These are phyloP conservation scores for Litocranius walleri DNA, from an alignment of 2,113 vertebrate genomes.

Conservation along the genomic window DNA sequence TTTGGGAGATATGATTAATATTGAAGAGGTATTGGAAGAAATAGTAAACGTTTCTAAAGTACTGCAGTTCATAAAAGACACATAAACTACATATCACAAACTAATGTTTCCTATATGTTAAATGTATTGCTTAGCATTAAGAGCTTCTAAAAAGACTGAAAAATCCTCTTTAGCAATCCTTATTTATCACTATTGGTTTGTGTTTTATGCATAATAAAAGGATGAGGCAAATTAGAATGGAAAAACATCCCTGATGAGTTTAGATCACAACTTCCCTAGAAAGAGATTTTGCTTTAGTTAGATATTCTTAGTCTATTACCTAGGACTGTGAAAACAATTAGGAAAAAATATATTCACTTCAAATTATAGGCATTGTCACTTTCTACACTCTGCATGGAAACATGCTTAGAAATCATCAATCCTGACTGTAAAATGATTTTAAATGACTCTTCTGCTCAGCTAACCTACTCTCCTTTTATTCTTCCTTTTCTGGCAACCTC, in stretches of 20 bases:
- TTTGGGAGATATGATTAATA: not conserved
- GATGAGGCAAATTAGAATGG: not conserved
- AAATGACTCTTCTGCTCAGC: not conserved
- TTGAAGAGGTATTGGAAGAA: not conserved
- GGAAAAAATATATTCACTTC: not conserved
- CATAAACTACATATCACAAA: not conserved
- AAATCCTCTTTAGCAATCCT: not conserved
- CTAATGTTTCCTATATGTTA: not conserved
- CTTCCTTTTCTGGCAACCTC: not conserved
- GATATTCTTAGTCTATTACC: not conserved
- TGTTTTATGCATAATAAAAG: not conserved
- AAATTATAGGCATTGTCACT: not conserved
- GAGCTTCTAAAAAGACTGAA: not conserved
- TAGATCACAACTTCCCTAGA: not conserved
- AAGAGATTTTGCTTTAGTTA: not conserved
- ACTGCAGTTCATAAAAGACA: not conserved
- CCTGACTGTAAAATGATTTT: not conserved
- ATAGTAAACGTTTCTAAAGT: not conserved
- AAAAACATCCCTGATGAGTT: not conserved
- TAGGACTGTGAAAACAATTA: not conserved
- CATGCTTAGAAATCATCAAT: not conserved
- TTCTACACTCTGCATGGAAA: not conserved
- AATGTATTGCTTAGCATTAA: not conserved
- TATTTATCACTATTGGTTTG: not conserved
- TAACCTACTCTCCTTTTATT: not conserved